Evolutionary conservation across 2,888 invertebrate genomes (phyloP).

Genomic region (Pyrrhopygopsis socrates): DNA sequence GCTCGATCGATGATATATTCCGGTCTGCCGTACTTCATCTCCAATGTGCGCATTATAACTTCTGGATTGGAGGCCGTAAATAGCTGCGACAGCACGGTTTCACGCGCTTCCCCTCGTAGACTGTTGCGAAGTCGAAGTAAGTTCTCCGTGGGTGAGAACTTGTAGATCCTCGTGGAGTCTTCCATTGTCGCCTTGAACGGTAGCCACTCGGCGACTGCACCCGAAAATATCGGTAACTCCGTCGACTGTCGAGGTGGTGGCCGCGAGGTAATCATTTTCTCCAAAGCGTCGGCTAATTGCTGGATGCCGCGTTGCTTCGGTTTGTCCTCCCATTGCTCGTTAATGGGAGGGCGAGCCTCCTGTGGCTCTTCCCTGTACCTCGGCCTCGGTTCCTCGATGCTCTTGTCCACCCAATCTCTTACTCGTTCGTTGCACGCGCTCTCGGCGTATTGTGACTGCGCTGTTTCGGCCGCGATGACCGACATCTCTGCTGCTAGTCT

Average conservation of each 20-base stretch:
- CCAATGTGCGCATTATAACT: neutral
- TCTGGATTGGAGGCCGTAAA: neutral
- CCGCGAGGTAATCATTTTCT: neutral
- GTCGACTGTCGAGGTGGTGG: neutral
- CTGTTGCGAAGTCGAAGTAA: neutral
- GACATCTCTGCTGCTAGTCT: constrained; percentile 4
- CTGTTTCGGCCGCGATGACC: too few relatives aligned
- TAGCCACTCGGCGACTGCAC: neutral
- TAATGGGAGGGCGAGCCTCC: neutral
- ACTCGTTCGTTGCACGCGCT: neutral
- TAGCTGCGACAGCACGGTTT: neutral
- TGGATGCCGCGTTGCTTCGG: neutral
- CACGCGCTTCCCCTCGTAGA: neutral
- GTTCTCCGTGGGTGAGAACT: neutral
- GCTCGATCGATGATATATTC: neutral
- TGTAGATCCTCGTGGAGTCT: neutral
- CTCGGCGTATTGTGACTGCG: neutral
- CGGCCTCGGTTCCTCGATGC: neutral
- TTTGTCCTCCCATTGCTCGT: neutral
- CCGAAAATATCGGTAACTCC: neutral
- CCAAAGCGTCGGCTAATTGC: neutral
- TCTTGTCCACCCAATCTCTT: neutral
- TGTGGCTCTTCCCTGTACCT: neutral
- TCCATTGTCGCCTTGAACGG: neutral
- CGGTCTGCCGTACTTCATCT: neutral